Conservation (phyloP, 2,797 vertebrate genomes). For the Telmatherina bonti region DNA sequence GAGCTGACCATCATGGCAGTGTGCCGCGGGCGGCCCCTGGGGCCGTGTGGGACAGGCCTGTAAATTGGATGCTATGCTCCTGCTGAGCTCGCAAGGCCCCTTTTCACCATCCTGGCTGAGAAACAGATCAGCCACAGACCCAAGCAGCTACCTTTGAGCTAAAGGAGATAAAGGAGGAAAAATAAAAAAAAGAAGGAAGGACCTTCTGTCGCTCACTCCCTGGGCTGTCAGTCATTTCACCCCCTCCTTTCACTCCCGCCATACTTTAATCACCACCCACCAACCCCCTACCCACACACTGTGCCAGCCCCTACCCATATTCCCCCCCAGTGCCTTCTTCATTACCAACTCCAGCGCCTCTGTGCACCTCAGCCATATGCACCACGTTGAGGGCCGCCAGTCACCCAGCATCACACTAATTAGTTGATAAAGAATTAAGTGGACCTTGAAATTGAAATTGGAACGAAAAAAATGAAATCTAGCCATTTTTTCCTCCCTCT, state of each 20-base stretch:
- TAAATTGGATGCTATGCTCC: slow-evolving; percentile 93
- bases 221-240: slow-evolving; percentile 87
- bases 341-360: slow-evolving; percentile 92
- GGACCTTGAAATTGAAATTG: slow-evolving; percentile 99
- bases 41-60: slow-evolving; percentile 91
- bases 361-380: slow-evolving; percentile 91
- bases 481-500: slow-evolving; percentile 71
- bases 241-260: slow-evolving; percentile 55
- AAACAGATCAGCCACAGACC: slow-evolving; percentile 82
- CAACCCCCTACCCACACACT: slow-evolving; percentile 47
- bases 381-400: slow-evolving; percentile 91
- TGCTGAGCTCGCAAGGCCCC: slow-evolving; percentile 88
- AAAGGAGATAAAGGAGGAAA: slow-evolving; percentile 43
- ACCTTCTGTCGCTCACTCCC: slow-evolving; percentile 79
- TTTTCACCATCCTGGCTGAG: slow-evolving; percentile 84
- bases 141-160: slow-evolving; percentile 83
- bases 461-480: slow-evolving; percentile 84
- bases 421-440: slow-evolving; percentile 97
- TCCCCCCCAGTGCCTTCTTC: slow-evolving; percentile 84
- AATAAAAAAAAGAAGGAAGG: slow-evolving; percentile 69
- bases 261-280: slow-evolving; percentile 83
- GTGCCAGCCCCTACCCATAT: slow-evolving; percentile 65
- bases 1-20: slow-evolving; percentile 89
- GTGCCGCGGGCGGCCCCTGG: slow-evolving; percentile 89
- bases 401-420: slow-evolving; percentile 93